These are phyloP conservation scores for Caloenas nicobarica DNA, from an alignment of 2,113 vertebrate genomes.

Conservation along the genomic window DNA sequence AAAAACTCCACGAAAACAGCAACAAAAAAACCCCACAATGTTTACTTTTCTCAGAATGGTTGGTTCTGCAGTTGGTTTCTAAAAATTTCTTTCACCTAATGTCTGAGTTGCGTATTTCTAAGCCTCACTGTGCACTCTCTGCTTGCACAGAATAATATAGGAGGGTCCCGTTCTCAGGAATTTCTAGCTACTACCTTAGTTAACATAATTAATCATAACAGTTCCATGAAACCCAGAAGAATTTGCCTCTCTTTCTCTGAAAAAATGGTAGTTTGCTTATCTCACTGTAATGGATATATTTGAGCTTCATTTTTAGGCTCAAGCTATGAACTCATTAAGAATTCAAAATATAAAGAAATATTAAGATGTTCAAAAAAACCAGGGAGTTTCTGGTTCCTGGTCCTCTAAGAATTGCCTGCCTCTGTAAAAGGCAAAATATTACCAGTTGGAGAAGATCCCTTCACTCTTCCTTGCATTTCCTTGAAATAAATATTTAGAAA, in stretches of 20 bases:
- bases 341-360: neutral
- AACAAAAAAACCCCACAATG: neutral
- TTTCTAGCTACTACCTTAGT: neutral
- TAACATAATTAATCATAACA: neutral
- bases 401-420: neutral
- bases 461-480: neutral
- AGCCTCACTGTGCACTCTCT: neutral
- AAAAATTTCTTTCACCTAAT: neutral
- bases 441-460: neutral
- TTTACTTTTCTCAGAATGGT: neutral
- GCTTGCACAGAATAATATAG: neutral
- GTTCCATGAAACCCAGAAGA: neutral
- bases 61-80: neutral
- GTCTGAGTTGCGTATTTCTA: neutral
- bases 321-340: neutral
- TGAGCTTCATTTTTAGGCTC: neutral
- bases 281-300: neutral
- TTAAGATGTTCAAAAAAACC: neutral
- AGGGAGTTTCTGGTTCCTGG: neutral
- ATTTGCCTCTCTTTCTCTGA: neutral
- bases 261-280: neutral
- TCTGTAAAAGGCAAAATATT: neutral
- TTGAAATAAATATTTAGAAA: neutral
- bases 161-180: neutral
- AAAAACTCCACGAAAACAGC: neutral